phyloP scores from a whole-genome alignment of 2,888 invertebrate species.

The Bombyx huttoni region DNA sequence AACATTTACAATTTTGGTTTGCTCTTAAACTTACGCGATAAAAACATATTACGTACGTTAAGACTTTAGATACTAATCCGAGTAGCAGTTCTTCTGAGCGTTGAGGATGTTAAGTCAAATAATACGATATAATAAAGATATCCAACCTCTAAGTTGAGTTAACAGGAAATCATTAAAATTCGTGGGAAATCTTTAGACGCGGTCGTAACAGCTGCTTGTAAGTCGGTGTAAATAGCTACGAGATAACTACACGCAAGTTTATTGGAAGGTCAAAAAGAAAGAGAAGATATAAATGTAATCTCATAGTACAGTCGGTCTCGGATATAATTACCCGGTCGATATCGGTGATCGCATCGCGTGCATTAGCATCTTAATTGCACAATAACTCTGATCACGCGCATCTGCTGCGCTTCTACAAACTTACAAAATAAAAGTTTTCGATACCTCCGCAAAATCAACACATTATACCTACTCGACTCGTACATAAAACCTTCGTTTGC shows the following conservation, averaged over 20 bases:
- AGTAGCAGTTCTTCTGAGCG: slow-evolving; percentile 39
- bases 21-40: neutral
- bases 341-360: slow-evolving; percentile 45
- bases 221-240: neutral
- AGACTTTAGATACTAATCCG: slow-evolving; percentile 50
- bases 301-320: slow-evolving; percentile 52
- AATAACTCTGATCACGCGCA: slow-evolving; percentile 30
- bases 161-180: slow-evolving; percentile 69
- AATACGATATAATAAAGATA: slow-evolving; percentile 60
- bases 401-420: slow-evolving; percentile 14
- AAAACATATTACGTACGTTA: slow-evolving; percentile 3
- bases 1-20: neutral
- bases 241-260: neutral
- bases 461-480: neutral
- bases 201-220: slow-evolving; percentile 21
- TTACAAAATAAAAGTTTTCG: slow-evolving; percentile 28
- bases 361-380: slow-evolving; percentile 70
- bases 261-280: slow-evolving; percentile 7
- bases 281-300: slow-evolving; percentile 37
- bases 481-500: neutral
- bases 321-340: slow-evolving; percentile 65
- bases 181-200: slow-evolving; percentile 50
- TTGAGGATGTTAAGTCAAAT: slow-evolving; percentile 25
- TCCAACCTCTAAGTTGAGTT: slow-evolving; percentile 39
- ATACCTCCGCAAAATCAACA: slow-evolving; percentile 16